Evolutionary conservation across 2,113 vertebrate genomes (phyloP).

Genomic region (Illadopsis cleaveri): DNA sequence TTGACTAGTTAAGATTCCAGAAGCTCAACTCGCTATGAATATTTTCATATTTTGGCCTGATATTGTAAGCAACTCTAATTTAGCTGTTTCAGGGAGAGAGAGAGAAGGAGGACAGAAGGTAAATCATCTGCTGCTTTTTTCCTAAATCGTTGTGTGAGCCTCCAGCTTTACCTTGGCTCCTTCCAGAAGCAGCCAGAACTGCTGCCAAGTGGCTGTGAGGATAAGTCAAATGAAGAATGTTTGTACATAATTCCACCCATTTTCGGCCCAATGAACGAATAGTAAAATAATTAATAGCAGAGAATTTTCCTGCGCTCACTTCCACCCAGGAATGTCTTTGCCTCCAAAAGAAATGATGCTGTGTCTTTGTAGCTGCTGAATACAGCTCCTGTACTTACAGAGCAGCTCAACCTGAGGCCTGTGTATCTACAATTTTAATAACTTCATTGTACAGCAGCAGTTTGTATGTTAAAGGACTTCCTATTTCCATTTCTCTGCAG

Average conservation of each 20-base stretch:
- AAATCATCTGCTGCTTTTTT: background rate
- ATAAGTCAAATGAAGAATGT: background rate
- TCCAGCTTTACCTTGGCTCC: background rate
- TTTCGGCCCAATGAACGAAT: background rate
- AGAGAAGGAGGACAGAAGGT: background rate
- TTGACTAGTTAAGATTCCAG: background rate
- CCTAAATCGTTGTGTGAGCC: background rate
- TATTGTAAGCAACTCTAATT: background rate
- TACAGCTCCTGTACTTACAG: background rate
- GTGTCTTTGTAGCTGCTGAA: slow-evolving; percentile 26
- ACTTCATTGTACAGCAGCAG: background rate
- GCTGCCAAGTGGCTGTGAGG: background rate
- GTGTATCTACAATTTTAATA: slow-evolving; percentile 37
- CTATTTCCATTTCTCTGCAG: background rate
- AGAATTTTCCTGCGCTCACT: background rate
- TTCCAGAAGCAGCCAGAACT: background rate
- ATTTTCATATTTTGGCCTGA: background rate
- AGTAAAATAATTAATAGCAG: background rate
- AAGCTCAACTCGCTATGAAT: background rate
- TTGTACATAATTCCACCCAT: background rate
- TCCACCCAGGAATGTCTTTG: slow-evolving; percentile 22
- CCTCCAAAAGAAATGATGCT: background rate
- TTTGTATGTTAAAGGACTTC: slow-evolving; percentile 3
- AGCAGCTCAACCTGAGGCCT: slow-evolving; percentile 30
- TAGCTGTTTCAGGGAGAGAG: background rate